Evolutionary conservation across 2,797 vertebrate genomes (phyloP), one percentile per base, ranked within the genome.

Genomic region (Champsocephalus esox): DNA sequence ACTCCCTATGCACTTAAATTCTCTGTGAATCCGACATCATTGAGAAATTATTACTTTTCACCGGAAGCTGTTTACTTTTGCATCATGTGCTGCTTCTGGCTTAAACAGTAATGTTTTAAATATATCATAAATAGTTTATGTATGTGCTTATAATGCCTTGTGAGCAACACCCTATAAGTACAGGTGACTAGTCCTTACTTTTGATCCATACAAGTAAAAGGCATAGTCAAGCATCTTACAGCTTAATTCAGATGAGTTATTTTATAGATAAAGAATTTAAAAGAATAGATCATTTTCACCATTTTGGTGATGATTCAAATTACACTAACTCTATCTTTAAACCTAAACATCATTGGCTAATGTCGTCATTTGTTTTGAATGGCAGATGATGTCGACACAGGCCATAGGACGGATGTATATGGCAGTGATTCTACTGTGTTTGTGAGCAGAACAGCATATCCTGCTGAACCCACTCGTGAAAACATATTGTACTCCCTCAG

Each of bases 401-500:
- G 79, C 81, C 62, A 68, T 61, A 75, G 59, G 51, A 86, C 66
- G 78, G 64, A 88, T 58, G 77, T 58, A 38, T 65, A 80, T 76
- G 89, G 87, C 89, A 92, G 89, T 90, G 75, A 76, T 79, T 83
- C 72, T 66, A 75, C 60, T 77, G 57, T 65, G 75, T 84, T 56
- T 76, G 73, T 73, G 58, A 85, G 56, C 60, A 87, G 70, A 81
- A 58, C 16, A 62, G 57, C 49, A 52, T 55, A 82, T 80, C 74
- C 77, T 78, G 50, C 76, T 78, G 78, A 87, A 57, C 59, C 34
- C 32, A 57, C 48, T 78, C 56, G 67, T 87, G 69, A 76, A 85
- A 81, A 86, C 55, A 75, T 56, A 73, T 78, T 74, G 88, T 91
- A 68, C 45, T 75, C 49, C 54, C 87, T 94, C 93, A 87, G 67